Evolutionary conservation across 2,797 vertebrate genomes (phyloP).

Genomic region (Premnoplex brunnescens): DNA sequence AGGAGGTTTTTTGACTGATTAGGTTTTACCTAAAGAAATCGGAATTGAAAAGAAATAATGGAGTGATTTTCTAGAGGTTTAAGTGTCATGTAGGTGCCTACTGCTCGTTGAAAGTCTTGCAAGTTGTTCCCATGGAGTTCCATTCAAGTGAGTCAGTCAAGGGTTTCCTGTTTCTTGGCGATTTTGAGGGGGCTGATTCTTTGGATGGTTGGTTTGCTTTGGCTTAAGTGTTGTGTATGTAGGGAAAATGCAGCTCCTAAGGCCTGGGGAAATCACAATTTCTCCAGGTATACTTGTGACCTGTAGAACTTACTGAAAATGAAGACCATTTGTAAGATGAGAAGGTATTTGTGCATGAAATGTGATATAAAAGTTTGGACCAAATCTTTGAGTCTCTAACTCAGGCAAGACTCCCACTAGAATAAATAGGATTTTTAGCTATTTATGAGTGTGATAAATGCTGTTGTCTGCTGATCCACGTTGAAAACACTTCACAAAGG

Average conservation of each 20-base stretch:
- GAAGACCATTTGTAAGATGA: not conserved
- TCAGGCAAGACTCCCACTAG: not conserved
- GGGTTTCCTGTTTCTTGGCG: not conserved
- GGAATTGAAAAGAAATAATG: not conserved
- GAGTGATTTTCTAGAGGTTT: not conserved
- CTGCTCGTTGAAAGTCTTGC: not conserved
- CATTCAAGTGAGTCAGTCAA: not conserved
- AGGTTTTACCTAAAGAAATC: not conserved
- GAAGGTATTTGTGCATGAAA: not conserved
- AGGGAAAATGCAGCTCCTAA: not conserved
- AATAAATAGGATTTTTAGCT: not conserved
- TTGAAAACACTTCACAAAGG: not conserved
- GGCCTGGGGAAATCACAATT: not conserved
- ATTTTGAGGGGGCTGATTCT: not conserved
- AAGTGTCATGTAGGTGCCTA: not conserved
- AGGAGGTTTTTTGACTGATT: not conserved
- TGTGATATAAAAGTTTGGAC: not conserved
- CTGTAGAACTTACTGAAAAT: not conserved
- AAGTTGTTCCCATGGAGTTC: not conserved
- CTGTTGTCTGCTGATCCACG: not conserved
- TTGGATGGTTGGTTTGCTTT: not conserved
- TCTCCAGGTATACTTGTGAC: not conserved
- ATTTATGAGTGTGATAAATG: not conserved
- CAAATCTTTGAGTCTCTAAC: not conserved
- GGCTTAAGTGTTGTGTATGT: not conserved